A percentile compares a stretch with the other conserved stretches of the same genome.
phyloP scores from a whole-genome alignment of 2,113 vertebrate genomes.

The Jacana jacana region DNA sequence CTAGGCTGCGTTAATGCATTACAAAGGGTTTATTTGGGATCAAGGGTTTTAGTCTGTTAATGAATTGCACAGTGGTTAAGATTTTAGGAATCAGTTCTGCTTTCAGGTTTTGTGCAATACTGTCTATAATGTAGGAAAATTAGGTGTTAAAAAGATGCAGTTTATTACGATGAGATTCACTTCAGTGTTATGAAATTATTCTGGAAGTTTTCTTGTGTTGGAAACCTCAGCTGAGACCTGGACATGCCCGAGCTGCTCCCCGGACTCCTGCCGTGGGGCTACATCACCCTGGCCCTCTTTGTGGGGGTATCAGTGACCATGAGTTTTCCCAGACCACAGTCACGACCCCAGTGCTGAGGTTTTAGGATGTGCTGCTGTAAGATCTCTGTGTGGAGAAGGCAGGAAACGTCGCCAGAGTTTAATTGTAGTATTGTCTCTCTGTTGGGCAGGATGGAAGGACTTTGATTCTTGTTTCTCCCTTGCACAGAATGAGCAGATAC shows the following conservation, averaged over 20 bases:
- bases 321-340: background rate
- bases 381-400: fast-evolving
- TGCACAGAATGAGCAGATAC: background rate
- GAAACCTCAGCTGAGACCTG: background rate
- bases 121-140: background rate
- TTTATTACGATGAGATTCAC: background rate
- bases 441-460: background rate
- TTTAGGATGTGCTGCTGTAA: background rate
- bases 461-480: background rate
- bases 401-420: background rate
- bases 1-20: background rate
- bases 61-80: background rate
- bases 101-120: background rate
- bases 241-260: fast-evolving
- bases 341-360: background rate
- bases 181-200: background rate
- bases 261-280: background rate
- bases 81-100: background rate
- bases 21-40: background rate
- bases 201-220: background rate
- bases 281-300: background rate
- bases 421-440: background rate
- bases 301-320: background rate
- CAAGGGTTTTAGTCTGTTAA: background rate
- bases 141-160: background rate